Conservation (phyloP, 2,113 vertebrate genomes). For the Lagopus leucura region DNA sequence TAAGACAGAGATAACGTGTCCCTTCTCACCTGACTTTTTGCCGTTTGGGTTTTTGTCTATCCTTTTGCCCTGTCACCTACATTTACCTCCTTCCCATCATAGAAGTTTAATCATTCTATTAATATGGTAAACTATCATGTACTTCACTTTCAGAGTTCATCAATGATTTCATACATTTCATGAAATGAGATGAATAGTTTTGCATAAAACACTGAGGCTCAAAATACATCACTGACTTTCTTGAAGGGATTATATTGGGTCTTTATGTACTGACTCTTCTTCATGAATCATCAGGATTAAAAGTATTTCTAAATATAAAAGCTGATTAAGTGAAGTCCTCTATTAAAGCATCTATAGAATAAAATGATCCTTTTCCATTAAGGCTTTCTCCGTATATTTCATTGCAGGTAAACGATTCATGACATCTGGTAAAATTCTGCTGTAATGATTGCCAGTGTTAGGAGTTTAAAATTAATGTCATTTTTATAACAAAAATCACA, state of each 20-base stretch:
- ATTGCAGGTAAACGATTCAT: neutral
- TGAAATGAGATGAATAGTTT: neutral
- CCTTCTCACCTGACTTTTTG: neutral
- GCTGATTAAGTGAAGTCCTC: neutral
- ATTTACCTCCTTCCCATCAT: neutral
- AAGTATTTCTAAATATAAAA: neutral
- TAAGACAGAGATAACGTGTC: neutral
- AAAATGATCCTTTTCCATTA: neutral
- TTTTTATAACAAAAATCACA: constrained; percentile 15
- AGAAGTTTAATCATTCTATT: neutral
- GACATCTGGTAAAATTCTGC: neutral
- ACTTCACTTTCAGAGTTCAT: neutral
- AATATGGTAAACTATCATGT: neutral
- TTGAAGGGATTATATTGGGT: neutral
- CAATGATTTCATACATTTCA: neutral
- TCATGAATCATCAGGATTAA: neutral
- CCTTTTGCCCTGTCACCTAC: neutral
- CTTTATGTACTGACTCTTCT: neutral
- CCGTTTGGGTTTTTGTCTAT: neutral
- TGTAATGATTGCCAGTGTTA: neutral
- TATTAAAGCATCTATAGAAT: neutral
- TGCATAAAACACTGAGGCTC: neutral
- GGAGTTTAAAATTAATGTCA: neutral
- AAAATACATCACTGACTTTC: neutral
- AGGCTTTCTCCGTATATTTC: neutral